Evolutionary conservation across 1,140 invertebrate species (phyloP), one percentile per base, ranked within the genome.

Genomic region (Steinernema khuongi): DNA sequence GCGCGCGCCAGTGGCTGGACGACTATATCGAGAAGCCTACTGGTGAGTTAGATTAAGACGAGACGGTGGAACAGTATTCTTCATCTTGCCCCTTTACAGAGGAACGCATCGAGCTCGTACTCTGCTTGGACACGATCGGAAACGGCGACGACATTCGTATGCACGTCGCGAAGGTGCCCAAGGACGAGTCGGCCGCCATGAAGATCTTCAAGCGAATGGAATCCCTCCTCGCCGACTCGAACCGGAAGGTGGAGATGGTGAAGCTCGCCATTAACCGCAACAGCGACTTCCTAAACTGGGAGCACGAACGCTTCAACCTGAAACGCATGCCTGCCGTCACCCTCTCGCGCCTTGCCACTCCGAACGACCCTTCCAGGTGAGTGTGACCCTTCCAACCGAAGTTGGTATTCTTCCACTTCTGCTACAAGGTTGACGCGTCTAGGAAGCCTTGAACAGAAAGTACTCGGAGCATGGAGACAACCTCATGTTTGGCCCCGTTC

Each of bases 241-340:
- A 88, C 22, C 81, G 91, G 0, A 89, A 88, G 1, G 89, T 94
- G 29, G 90, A 93, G 79, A 89, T 93, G 68, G 88, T 94, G 17
- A 94, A 97, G 82, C 97, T 97, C 86, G 98, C 97, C 88, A 97
- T 98, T 77, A 96, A 97, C 88, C 87, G 97, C n/a, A 93, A 93
- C 0, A 93, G 97, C 69, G 92, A 94, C 72, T 89, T 90, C 71
- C 85, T 97, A 31, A 92, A 93, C 0, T 99, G 96, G 96, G 95
- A 98, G 85, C 96, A 99, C 83, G 96, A 98, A 86, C 88, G 94
- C 80, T 98, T 92, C 85, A 95, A 93, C 84, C 94, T 97, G 79
- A 89, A 92, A 74, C 89, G 94, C 75, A 89, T 97, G 74, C 91
- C 93, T 29, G 94, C 94, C 0, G 91, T 96, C 80, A 97, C 94